Evolutionary conservation across 2,888 invertebrate genomes (phyloP).

Genomic region (Eupithecia pulchellata): DNA sequence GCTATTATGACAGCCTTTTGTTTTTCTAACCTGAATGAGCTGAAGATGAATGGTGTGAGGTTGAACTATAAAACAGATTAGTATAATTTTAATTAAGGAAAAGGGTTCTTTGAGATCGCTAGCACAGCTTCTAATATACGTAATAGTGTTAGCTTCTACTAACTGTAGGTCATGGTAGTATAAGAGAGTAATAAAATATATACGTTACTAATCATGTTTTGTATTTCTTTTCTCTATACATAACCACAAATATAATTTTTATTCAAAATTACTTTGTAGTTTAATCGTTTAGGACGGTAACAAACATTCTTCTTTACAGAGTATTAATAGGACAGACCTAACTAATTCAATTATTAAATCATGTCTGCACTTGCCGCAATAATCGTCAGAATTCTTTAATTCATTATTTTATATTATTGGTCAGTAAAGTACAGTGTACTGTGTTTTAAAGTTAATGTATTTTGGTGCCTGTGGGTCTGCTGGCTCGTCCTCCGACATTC

Average conservation of each 20-base stretch:
- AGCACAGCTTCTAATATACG: neutral
- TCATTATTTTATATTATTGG: constrained; percentile 42
- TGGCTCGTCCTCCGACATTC: constrained; percentile 37
- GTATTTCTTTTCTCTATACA: neutral
- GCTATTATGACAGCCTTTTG: constrained; percentile 68
- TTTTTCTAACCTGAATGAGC: constrained; percentile 53
- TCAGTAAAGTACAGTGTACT: constrained; percentile 31
- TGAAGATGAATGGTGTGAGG: constrained; percentile 43
- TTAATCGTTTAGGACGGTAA: neutral
- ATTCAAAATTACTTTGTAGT: neutral
- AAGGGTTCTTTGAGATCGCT: neutral
- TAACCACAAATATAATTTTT: neutral
- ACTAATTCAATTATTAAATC: constrained; percentile 41
- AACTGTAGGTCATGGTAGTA: too few species aligned
- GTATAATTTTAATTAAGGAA: neutral
- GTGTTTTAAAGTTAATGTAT: constrained; percentile 43
- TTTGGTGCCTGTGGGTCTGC: constrained; percentile 53
- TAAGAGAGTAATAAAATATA: too few species aligned
- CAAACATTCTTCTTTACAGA: neutral
- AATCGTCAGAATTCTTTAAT: constrained; percentile 35
- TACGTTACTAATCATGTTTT: too few species aligned
- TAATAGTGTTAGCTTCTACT: too few species aligned
- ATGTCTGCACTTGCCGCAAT: constrained; percentile 24
- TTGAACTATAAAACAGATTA: constrained; percentile 11
- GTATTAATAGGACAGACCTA: neutral